Evolutionary conservation across 2,888 invertebrate species (phyloP).

Genomic region (Metalampra italica): DNA sequence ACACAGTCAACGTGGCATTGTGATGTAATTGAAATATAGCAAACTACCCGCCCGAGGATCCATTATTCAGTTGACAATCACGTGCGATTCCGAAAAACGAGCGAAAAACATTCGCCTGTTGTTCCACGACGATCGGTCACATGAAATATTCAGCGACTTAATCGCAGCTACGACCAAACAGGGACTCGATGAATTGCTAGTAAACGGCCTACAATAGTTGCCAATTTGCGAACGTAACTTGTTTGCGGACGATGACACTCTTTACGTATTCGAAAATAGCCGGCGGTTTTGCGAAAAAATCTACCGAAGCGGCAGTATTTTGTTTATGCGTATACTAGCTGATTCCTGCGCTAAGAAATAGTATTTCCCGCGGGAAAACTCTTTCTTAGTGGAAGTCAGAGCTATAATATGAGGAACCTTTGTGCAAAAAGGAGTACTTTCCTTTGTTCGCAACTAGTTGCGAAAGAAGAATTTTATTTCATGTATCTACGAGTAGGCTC

Average conservation of each 20-base stretch:
- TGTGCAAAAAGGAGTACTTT: too few species aligned
- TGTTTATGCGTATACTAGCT: too few species aligned
- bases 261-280: too few species aligned
- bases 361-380: too few species aligned
- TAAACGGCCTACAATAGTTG: conserved; percentile 54
- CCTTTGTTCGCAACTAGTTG: too few species aligned
- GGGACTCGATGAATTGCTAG: conserved; percentile 43
- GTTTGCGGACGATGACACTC: conserved; percentile 23
- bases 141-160: conserved; percentile 71
- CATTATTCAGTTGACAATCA: conserved; percentile 74
- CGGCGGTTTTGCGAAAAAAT: too few species aligned
- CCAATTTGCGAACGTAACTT: conserved; percentile 32
- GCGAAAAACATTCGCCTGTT: conserved; percentile 62
- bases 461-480: too few species aligned
- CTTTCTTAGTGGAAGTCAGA: too few species aligned
- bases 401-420: too few species aligned
- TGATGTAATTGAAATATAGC: conserved; percentile 73
- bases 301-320: too few species aligned
- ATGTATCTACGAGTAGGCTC: too few species aligned
- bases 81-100: conserved; percentile 70
- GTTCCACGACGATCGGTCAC: conserved; percentile 57
- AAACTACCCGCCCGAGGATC: conserved; percentile 53
- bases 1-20: conserved; percentile 49
- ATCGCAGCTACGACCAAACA: conserved; percentile 64
- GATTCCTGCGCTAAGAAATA: too few species aligned